Evolutionary conservation across 2,113 vertebrate genomes (phyloP).

Genomic region (Pitta sordida): DNA sequence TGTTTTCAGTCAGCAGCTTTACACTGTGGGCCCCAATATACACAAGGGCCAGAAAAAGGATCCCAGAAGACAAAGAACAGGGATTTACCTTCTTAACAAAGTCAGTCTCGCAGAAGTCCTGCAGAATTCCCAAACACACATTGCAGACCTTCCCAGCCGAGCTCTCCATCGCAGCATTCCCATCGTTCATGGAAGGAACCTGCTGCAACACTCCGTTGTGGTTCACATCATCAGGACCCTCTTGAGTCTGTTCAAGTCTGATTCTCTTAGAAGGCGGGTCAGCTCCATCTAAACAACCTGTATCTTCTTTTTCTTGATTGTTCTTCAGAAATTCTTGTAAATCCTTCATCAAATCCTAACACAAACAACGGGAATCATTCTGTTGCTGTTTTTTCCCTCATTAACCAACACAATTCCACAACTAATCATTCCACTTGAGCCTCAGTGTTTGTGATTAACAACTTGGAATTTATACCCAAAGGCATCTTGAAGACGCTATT

Average conservation of each 20-base stretch:
- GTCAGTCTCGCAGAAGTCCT: slow-evolving; percentile 78
- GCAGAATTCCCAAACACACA: slow-evolving; percentile 89
- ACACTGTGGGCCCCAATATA: neutral
- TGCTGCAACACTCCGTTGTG: slow-evolving; percentile 15
- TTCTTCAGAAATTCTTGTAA: slow-evolving; percentile 76
- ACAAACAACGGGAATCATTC: neutral
- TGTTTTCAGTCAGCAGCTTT: neutral
- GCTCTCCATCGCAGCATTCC: neutral
- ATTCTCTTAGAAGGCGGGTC: slow-evolving; percentile 83
- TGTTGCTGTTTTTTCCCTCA: neutral
- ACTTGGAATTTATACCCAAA: neutral
- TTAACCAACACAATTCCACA: neutral
- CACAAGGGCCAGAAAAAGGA: neutral
- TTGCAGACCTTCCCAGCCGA: slow-evolving; percentile 72
- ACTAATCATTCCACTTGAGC: neutral
- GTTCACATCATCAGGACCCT: neutral
- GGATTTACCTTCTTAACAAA: slow-evolving; percentile 83
- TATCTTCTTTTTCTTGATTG: slow-evolving; percentile 12
- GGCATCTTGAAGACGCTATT: neutral
- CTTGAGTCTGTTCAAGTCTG: slow-evolving; percentile 60
- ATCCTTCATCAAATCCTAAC: slow-evolving; percentile 78
- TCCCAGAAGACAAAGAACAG: neutral
- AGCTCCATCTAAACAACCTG: neutral
- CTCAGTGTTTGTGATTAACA: neutral
- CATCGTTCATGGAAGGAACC: neutral